These are phyloP conservation scores for Noctua janthe DNA, from an alignment of 2,888 invertebrate genomes.

Conservation along the genomic window DNA sequence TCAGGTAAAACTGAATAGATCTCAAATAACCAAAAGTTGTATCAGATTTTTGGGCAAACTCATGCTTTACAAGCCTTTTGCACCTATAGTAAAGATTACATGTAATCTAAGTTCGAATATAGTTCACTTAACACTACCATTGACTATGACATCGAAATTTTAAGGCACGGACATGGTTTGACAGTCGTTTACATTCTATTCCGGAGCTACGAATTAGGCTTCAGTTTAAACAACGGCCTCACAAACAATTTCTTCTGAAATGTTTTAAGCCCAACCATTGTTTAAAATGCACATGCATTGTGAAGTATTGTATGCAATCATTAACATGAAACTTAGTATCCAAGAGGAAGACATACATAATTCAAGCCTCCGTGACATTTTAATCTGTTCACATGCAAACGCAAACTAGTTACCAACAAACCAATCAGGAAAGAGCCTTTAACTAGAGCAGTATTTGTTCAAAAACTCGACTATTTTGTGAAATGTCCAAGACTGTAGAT, in stretches of 20 bases:
- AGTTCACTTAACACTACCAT: background rate
- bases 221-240: conserved; percentile 3
- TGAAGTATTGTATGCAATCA: conserved; percentile 18
- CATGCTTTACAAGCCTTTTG: background rate
- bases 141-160: conserved; percentile 27
- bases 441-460: conserved; percentile 57
- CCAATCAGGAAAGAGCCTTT: conserved; percentile 44
- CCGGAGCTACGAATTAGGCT: background rate
- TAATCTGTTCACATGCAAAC: conserved; percentile 56
- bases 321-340: conserved; percentile 33
- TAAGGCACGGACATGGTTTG: conserved; percentile 32
- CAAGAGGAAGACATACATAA: conserved; percentile 35
- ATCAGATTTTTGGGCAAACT: background rate
- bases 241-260: conserved; percentile 19
- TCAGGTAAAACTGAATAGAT: background rate
- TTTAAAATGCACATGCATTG: conserved; percentile 26
- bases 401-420: conserved; percentile 49
- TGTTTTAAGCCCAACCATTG: conserved; percentile 30
- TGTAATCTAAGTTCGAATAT: conserved; percentile 4
- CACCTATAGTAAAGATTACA: background rate
- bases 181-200: conserved; percentile 46
- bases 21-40: background rate
- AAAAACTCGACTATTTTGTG: conserved; percentile 43
- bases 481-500: conserved; percentile 36
- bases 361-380: conserved; percentile 41